These are phyloP conservation scores for Choloepus hoffmanni DNA, from an alignment of 2,113 vertebrate genomes.

Conservation along the genomic window DNA sequence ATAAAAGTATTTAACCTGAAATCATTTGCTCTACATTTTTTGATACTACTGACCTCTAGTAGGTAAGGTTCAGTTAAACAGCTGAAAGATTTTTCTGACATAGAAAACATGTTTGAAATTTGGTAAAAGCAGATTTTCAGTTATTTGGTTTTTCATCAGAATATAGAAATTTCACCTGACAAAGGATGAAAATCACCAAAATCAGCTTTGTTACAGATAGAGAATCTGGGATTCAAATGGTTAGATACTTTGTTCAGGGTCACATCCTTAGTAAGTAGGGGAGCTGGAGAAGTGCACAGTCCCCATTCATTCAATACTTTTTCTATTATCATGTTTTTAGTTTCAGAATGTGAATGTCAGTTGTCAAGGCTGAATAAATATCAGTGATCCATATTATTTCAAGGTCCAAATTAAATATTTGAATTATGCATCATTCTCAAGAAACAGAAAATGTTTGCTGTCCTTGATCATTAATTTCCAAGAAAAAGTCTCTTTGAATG, in stretches of 20 bases:
- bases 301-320: not conserved
- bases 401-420: not conserved
- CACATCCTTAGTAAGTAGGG: rapidly evolving
- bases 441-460: not conserved
- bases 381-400: not conserved
- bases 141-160: not conserved
- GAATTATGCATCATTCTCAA: not conserved
- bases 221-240: not conserved
- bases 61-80: not conserved
- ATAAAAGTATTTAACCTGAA: not conserved
- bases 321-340: not conserved
- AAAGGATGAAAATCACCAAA: not conserved
- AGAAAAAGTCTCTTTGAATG: not conserved
- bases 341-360: not conserved
- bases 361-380: not conserved
- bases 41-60: not conserved
- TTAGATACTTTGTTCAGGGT: not conserved
- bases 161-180: not conserved
- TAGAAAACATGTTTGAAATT: not conserved
- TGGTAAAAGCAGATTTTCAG: not conserved
- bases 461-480: not conserved
- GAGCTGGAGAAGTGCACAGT: not conserved
- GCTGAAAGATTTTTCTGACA: not conserved
- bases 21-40: not conserved
- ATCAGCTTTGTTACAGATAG: not conserved